Conservation (phyloP, 2,797 vertebrate genomes). For the Prionace glauca region DNA sequence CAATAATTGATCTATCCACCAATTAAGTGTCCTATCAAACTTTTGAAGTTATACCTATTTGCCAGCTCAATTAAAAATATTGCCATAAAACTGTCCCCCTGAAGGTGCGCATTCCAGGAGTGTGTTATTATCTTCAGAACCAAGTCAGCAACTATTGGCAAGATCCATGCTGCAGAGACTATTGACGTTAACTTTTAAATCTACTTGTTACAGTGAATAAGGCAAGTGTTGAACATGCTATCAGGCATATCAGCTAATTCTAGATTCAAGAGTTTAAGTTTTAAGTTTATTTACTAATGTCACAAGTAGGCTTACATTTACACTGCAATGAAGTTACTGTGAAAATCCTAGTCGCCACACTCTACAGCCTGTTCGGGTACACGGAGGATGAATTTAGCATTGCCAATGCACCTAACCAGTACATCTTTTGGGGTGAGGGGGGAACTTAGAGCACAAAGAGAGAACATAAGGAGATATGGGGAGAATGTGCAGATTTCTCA, state of each 20-base stretch:
- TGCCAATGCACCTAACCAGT: too few relatives aligned
- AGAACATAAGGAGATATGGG: too few relatives aligned
- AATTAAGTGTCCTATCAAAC: not conserved
- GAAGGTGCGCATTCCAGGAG: not conserved
- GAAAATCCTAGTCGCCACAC: too few relatives aligned
- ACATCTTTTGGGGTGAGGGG: too few relatives aligned
- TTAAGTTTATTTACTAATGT: too few relatives aligned
- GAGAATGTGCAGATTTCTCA: too few relatives aligned
- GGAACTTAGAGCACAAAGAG: too few relatives aligned
- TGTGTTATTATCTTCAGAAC: not conserved
- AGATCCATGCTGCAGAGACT: not conserved
- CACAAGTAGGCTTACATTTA: too few relatives aligned
- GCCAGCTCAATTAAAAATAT: not conserved
- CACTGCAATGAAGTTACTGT: too few relatives aligned
- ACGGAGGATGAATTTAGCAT: too few relatives aligned
- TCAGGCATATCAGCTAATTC: not conserved
- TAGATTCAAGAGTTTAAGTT: not conserved
- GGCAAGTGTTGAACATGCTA: not conserved
- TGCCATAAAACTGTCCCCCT: too few relatives aligned
- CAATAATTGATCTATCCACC: not conserved
- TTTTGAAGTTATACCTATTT: not conserved
- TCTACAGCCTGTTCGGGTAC: too few relatives aligned
- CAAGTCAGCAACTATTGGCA: not conserved
- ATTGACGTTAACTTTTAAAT: not conserved
- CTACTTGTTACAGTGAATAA: not conserved